Conservation (phyloP, 1,140 invertebrate genomes). For the Hermetia illucens region DNA sequence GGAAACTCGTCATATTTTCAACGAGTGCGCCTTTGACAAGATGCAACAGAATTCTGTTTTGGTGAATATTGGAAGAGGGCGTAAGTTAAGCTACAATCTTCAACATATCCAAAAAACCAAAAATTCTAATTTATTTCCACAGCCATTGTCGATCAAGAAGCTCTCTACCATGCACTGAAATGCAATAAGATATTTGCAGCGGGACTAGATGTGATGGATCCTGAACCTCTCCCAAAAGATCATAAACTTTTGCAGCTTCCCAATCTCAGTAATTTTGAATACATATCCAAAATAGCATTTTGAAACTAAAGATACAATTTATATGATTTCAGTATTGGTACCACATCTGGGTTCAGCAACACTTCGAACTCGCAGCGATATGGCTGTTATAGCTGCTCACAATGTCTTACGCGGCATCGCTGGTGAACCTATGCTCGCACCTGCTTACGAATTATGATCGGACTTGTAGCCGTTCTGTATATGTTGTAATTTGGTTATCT, state of each 20-base stretch:
- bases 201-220: slow-evolving; percentile 78
- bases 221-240: slow-evolving; percentile 70
- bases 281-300: slow-evolving; percentile 4
- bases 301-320: background rate
- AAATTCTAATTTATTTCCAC: too few species aligned
- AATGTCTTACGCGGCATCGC: slow-evolving; percentile 67
- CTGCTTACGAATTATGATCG: slow-evolving; percentile 28
- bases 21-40: slow-evolving; percentile 47
- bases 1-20: slow-evolving; percentile 58
- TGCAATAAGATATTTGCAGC: slow-evolving; percentile 62
- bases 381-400: slow-evolving; percentile 61
- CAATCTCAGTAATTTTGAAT: slow-evolving; percentile 71
- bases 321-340: slow-evolving; percentile 43
- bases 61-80: slow-evolving; percentile 66
- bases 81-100: slow-evolving; percentile 21
- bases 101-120: too few species aligned
- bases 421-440: slow-evolving; percentile 46
- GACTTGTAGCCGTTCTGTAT: too few species aligned
- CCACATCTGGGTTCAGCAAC: slow-evolving; percentile 85
- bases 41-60: slow-evolving; percentile 72
- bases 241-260: slow-evolving; percentile 58
- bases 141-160: slow-evolving; percentile 60
- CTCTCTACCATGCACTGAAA: slow-evolving; percentile 55
- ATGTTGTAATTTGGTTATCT: too few species aligned
- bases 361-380: slow-evolving; percentile 53